Evolutionary conservation across 2,113 vertebrate genomes (phyloP).

Genomic region (Hystrix cristata): DNA sequence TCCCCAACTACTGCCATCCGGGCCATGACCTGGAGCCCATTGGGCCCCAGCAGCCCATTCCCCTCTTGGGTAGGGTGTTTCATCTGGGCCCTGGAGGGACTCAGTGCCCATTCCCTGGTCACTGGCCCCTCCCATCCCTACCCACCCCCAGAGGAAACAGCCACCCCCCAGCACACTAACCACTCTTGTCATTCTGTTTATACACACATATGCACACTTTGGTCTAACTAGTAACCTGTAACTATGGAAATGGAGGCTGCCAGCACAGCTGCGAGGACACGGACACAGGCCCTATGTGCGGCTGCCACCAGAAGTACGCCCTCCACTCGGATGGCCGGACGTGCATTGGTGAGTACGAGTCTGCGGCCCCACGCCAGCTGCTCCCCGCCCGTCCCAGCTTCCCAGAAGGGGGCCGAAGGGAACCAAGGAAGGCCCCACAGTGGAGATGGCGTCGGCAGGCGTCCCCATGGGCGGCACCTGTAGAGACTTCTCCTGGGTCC

Average conservation of each 20-base stretch:
- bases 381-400: fast-evolving
- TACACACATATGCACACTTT: conserved; percentile 80
- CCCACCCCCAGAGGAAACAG: background rate
- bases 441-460: background rate
- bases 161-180: conserved; percentile 80
- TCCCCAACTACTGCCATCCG: fast-evolving
- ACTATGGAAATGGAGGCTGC: conserved; percentile 99
- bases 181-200: conserved; percentile 87
- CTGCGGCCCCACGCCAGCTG: fast-evolving
- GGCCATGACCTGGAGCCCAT: fast-evolving
- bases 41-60: background rate
- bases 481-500: background rate
- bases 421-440: background rate
- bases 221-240: conserved; percentile 96
- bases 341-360: conserved; percentile 95
- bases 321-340: conserved; percentile 97
- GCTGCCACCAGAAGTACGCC: conserved; percentile 99
- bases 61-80: background rate
- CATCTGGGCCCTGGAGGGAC: background rate
- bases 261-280: conserved; percentile 99
- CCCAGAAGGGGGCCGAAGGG: background rate
- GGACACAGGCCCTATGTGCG: conserved; percentile 95
- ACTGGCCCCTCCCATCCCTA: no score
- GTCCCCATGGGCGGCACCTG: background rate
- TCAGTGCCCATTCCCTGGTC: background rate